Conservation (phyloP, 2,797 vertebrate genomes). For the Meriones psammophilus region DNA sequence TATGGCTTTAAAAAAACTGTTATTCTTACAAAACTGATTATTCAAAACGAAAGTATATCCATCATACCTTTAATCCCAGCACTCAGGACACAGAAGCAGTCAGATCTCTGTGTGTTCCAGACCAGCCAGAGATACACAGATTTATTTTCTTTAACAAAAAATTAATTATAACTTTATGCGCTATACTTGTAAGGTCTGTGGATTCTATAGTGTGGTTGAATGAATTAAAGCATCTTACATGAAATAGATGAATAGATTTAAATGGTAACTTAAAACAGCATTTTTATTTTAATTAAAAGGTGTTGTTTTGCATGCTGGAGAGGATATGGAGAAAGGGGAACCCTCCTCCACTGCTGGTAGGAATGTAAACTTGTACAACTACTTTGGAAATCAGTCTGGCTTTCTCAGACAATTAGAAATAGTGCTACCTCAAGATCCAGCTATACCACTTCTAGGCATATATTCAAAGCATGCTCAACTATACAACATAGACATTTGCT, state of each 20-base stretch:
- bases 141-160: background rate
- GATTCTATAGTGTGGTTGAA: background rate
- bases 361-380: too few relatives aligned
- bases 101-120: background rate
- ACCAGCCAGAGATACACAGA: background rate
- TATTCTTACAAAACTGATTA: background rate
- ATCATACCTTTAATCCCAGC: background rate
- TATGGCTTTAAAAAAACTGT: background rate
- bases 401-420: too few relatives aligned
- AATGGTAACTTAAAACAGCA: conserved; percentile 28
- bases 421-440: too few relatives aligned
- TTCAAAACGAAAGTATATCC: background rate
- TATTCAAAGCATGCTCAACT: too few relatives aligned
- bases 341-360: too few relatives aligned
- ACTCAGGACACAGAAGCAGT: background rate
- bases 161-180: background rate
- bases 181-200: conserved; percentile 8
- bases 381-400: too few relatives aligned
- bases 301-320: background rate
- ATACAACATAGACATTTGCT: too few relatives aligned
- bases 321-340: too few relatives aligned
- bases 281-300: conserved; percentile 24
- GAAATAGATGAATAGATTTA: background rate
- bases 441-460: too few relatives aligned
- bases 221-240: conserved; percentile 4